Evolutionary conservation across 2,797 vertebrate genomes (phyloP).

Genomic region (Pantherophis vulpinus): DNA sequence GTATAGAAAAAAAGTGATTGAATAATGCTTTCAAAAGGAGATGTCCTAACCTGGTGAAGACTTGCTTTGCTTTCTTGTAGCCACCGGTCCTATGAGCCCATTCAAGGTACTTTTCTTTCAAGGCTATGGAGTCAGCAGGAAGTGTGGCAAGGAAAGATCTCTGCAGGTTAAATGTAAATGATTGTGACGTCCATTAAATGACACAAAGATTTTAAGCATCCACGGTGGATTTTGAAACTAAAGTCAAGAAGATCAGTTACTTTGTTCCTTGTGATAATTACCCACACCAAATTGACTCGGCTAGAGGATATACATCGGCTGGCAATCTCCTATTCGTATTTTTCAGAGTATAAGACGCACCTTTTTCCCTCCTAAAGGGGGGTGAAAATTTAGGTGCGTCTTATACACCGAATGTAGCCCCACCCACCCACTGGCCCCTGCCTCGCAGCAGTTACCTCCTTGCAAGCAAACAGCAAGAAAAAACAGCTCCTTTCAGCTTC

Average conservation of each 20-base stretch:
- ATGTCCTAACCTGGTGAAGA: conserved; percentile 82
- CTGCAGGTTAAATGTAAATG: conserved; percentile 68
- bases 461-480: no score
- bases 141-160: conserved; percentile 76
- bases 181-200: background rate
- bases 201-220: background rate
- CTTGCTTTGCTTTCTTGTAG: conserved; percentile 84
- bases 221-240: background rate
- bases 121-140: conserved; percentile 73
- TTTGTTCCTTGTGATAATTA: background rate
- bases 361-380: no score
- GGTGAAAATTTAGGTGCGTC: no score
- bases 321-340: background rate
- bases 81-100: conserved; percentile 85
- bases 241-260: background rate
- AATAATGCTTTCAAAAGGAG: background rate
- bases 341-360: no score
- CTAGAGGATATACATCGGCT: background rate
- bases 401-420: no score
- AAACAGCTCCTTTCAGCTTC: no score
- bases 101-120: conserved; percentile 88
- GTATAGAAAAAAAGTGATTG: background rate
- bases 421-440: no score
- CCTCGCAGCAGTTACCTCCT: no score
- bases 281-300: background rate